Evolutionary conservation across 2,888 invertebrate genomes (phyloP).

Genomic region (Drosophila koepferae): DNA sequence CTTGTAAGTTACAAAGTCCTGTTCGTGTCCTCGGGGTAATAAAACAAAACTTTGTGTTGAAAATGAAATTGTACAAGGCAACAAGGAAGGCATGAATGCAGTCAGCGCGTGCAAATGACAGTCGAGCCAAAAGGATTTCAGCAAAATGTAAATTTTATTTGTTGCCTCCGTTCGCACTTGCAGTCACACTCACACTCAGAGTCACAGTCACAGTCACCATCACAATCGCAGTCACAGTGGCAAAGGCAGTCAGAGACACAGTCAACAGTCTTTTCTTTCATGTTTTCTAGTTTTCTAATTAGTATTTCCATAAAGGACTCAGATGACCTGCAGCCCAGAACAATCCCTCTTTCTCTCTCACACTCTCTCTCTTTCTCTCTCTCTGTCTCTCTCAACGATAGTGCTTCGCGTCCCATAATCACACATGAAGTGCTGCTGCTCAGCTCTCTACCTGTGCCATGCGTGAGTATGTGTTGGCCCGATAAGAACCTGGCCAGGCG

Average conservation of each 20-base stretch:
- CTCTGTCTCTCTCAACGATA: neutral
- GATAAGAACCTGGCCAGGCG: conserved; percentile 50
- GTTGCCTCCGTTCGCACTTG: conserved; percentile 14
- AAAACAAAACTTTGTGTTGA: conserved; percentile 80
- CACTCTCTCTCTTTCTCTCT: no score
- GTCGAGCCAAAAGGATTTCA: conserved; percentile 69
- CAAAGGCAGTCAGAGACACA: conserved; percentile 1
- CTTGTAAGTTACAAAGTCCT: conserved; percentile 80
- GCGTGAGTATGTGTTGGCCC: conserved; percentile 21
- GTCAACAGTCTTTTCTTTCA: conserved; percentile 6
- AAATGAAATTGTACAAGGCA: conserved; percentile 76
- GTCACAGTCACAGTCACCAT: neutral
- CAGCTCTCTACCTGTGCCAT: conserved; percentile 1
- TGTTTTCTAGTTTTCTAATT: conserved; percentile 49
- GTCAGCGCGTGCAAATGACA: conserved; percentile 70
- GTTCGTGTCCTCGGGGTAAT: conserved; percentile 79
- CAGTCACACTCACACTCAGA: neutral
- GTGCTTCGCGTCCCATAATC: conserved; percentile 24
- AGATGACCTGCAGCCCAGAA: conserved; percentile 18
- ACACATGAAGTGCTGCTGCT: neutral
- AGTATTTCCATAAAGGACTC: conserved; percentile 43
- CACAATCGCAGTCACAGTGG: neutral
- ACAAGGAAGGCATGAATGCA: conserved; percentile 35
- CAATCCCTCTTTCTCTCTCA: neutral
- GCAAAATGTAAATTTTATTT: conserved; percentile 74